Evolutionary conservation across 2,113 vertebrate genomes (phyloP), one percentile per base, ranked within the genome.

Genomic region (Tangachromis dhanisi): DNA sequence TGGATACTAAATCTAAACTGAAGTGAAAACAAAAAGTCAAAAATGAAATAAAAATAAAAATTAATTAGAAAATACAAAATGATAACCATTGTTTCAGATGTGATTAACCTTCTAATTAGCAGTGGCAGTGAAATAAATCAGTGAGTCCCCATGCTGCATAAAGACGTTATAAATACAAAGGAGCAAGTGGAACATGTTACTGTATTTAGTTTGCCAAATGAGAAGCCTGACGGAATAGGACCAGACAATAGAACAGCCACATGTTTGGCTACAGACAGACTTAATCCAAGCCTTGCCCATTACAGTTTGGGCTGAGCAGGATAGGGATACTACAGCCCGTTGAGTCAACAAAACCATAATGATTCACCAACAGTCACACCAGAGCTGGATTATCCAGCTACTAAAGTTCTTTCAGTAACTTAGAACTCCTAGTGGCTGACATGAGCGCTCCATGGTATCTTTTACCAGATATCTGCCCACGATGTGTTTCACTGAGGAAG

Each of bases 401-500:
- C 83, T 68, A 87, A 68, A n/a, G 83, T 87, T 88, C 57, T 61
- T 81, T 45, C 83, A 26, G 19, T 5, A 71, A 19, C 14, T 31
- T 49, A 51, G 54, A 19, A 61, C 54, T 81, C 87, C 57, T 79
- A 66, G 53, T 80, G 71, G 83, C 78, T 91, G 88, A 93, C 85
- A 53, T 81, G 47, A 88, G 40, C 81, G 47, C 84, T 68, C 26
- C 5, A 2, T 53, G 21, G 59, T 31, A 57, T n/a, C 82, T 47
- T 33, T 13, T 38, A 68, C 12, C 24, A 92, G 88, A 93, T 78
- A 93, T 94, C 88, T 88, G 85, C 57, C 76, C 86, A 26, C 24
- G 45, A 87, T 84, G 89, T 81, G 63, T 89, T 92, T 87, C 88
- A 92, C 84, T 91, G 83, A 95, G 96, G 95, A 96, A 96, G 89